phyloP scores from a whole-genome alignment of 2,113 vertebrate species.

The Corythornis vintsioides region DNA sequence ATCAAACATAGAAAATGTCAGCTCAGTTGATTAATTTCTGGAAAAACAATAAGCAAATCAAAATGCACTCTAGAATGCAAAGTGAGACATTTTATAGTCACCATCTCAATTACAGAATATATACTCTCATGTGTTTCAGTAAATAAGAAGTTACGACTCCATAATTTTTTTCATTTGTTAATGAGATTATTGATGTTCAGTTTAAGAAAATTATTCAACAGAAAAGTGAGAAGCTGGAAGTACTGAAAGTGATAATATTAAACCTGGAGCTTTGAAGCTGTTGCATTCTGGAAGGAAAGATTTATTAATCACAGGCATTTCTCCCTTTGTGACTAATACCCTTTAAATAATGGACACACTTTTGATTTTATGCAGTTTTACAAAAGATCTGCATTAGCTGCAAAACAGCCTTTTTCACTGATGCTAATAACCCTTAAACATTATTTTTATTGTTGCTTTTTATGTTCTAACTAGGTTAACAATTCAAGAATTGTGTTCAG shows the following conservation, averaged over 20 bases:
- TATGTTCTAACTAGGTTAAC: neutral
- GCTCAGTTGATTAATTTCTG: neutral
- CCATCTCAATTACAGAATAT: neutral
- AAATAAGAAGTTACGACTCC: neutral
- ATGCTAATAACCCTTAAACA: neutral
- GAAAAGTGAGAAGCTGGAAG: neutral
- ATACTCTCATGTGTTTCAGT: neutral
- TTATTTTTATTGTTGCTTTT: neutral
- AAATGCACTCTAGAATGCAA: neutral
- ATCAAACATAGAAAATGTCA: neutral
- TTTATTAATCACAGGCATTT: neutral
- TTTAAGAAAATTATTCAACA: neutral
- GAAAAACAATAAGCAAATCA: neutral
- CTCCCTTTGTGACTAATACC: neutral
- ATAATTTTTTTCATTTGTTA: neutral
- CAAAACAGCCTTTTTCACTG: neutral
- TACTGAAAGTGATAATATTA: neutral
- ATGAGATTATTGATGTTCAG: neutral
- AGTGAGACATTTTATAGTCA: neutral
- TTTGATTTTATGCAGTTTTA: neutral
- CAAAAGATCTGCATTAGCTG: neutral
- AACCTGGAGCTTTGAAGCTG: neutral
- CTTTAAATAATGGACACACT: neutral
- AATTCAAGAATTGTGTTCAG: neutral
- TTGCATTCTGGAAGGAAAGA: neutral